Evolutionary conservation across 2,797 vertebrate genomes (phyloP).

Genomic region (Megaceryle alcyon): DNA sequence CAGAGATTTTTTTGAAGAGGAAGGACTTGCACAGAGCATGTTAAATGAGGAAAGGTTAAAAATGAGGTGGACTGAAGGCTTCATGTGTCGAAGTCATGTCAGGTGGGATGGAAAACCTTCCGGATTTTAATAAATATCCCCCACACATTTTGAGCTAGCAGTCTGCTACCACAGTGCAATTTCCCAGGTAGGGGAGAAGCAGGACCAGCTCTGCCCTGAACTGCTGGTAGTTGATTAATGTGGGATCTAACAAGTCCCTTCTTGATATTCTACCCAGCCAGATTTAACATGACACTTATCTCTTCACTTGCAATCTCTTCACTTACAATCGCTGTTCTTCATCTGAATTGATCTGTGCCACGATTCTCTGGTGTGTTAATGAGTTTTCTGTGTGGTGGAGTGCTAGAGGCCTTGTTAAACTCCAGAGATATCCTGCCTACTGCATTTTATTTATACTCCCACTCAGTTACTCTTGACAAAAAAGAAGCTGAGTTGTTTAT

Average conservation of each 20-base stretch:
- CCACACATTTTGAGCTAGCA: not conserved
- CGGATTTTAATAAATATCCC: not conserved
- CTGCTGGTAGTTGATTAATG: slow-evolving; percentile 55
- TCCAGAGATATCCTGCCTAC: slow-evolving; percentile 26
- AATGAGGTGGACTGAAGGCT: not conserved
- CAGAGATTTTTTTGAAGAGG: not conserved
- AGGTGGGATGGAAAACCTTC: not conserved
- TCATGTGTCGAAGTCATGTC: not conserved
- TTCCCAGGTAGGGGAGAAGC: slow-evolving; percentile 2
- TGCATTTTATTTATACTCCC: slow-evolving; percentile 55
- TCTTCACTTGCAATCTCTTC: slow-evolving; percentile 47
- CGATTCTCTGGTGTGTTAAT: slow-evolving; percentile 18
- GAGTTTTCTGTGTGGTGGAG: slow-evolving; percentile 42
- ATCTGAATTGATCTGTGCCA: slow-evolving; percentile 62
- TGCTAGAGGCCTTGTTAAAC: slow-evolving; percentile 35
- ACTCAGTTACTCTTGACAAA: slow-evolving; percentile 53
- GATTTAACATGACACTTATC: slow-evolving; percentile 59
- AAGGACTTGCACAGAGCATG: not conserved
- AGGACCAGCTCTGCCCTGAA: not conserved
- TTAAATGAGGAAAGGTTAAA: not conserved
- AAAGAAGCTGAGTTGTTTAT: slow-evolving; percentile 53
- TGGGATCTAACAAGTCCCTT: slow-evolving; percentile 54
- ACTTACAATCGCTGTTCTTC: slow-evolving; percentile 49
- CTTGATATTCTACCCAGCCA: slow-evolving; percentile 51
- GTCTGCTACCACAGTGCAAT: not conserved